A percentile compares a stretch with the other conserved stretches of the same genome.
Evolutionary conservation across 2,888 invertebrate species (phyloP).

Genomic region (Xestia sexstrigata): DNA sequence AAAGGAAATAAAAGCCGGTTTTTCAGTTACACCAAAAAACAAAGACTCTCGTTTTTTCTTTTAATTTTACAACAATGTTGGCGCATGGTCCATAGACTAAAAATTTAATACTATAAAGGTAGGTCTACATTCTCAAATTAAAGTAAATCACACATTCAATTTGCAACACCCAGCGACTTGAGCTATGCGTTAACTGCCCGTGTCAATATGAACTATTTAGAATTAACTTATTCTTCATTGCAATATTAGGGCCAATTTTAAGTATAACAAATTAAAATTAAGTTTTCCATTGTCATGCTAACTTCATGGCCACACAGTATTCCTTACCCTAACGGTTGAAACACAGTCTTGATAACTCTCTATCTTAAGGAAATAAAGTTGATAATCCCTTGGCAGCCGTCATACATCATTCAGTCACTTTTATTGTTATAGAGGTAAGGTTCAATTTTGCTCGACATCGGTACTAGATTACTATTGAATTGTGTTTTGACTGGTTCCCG

Average conservation of each 20-base stretch:
- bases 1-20: too few relatives aligned
- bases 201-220: not conserved
- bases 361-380: conserved; percentile 23
- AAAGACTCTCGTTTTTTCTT: too few relatives aligned
- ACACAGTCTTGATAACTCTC: conserved; percentile 46
- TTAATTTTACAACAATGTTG: too few relatives aligned
- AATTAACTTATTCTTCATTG: not conserved
- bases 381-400: conserved; percentile 24
- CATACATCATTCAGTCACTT: not conserved
- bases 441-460: conserved; percentile 18
- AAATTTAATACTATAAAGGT: too few relatives aligned
- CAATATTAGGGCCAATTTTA: not conserved
- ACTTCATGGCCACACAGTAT: conserved; percentile 61
- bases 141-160: too few relatives aligned
- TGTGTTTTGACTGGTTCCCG: conserved; percentile 47
- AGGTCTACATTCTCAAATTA: too few relatives aligned
- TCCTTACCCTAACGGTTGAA: conserved; percentile 52
- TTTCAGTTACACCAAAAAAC: too few relatives aligned
- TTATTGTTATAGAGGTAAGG: not conserved
- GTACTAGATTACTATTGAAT: conserved; percentile 31
- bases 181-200: not conserved
- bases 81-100: too few relatives aligned
- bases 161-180: not conserved
- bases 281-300: not conserved
- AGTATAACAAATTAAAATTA: not conserved